These are phyloP conservation scores for Dipodomys spectabilis DNA, from an alignment of 2,113 vertebrate species.

Conservation along the genomic window DNA sequence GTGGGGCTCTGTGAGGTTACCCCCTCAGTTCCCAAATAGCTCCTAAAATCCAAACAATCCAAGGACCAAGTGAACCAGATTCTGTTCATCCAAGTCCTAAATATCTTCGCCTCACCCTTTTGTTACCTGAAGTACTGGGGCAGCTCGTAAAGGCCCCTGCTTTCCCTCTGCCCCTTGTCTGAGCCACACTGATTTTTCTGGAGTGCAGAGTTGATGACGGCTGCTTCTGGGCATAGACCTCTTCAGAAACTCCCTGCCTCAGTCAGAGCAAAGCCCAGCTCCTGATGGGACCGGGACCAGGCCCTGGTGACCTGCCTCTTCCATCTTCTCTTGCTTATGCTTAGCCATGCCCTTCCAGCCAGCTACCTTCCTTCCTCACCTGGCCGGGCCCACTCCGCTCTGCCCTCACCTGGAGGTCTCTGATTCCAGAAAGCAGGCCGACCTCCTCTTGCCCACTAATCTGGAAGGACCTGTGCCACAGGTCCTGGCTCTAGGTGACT, in stretches of 20 bases:
- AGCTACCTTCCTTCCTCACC: neutral
- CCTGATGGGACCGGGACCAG: neutral
- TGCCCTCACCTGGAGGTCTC: neutral
- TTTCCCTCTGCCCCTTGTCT: neutral
- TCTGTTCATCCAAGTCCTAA: neutral
- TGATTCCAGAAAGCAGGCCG: neutral
- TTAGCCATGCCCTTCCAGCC: neutral
- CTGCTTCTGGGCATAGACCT: neutral
- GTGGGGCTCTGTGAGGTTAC: neutral
- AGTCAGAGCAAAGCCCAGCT: neutral
- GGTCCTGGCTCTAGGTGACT: too few relatives aligned
- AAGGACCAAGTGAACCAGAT: neutral
- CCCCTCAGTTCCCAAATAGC: neutral
- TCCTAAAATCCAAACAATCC: neutral
- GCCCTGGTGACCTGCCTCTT: neutral
- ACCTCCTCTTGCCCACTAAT: neutral
- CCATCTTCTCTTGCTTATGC: neutral
- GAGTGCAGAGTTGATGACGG: neutral
- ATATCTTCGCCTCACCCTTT: neutral
- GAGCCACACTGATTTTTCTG: neutral
- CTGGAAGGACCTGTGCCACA: neutral
- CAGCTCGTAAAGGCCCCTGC: neutral
- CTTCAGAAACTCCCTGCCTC: neutral
- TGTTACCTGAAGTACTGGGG: neutral
- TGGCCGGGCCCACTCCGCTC: too few relatives aligned